Percentiles rank a stretch among this genome's conserved stretches.
Conservation (phyloP, 1,140 invertebrate genomes). For the Manduca sexta region DNA sequence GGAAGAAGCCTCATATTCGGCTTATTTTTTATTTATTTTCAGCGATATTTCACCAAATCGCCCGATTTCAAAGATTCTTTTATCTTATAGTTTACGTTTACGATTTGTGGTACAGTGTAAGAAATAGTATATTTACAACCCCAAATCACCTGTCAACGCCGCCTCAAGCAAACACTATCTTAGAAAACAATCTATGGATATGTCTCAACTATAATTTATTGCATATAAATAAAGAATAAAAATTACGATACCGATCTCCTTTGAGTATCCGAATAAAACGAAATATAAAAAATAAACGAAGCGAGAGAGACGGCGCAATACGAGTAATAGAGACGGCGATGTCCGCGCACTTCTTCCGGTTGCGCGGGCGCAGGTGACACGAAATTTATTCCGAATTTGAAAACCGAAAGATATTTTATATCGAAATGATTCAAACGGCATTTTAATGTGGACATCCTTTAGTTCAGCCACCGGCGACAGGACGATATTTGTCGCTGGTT, state of each 20-base stretch:
- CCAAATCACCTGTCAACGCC: constrained; percentile 46
- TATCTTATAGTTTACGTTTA: no score
- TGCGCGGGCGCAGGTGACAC: constrained; percentile 65
- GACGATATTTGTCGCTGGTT: constrained; percentile 66
- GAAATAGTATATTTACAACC: background rate
- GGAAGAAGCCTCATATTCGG: no score
- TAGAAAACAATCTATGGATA: constrained; percentile 44
- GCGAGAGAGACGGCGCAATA: constrained; percentile 31
- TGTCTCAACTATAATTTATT: constrained; percentile 56
- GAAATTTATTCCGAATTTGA: constrained; percentile 71
- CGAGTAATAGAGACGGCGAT: constrained; percentile 25
- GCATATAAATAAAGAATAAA: constrained; percentile 62
- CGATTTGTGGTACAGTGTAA: no score
- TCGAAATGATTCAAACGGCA: constrained; percentile 64
- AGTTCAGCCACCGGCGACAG: constrained; percentile 58
- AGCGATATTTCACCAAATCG: no score
- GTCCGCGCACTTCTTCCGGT: constrained; percentile 55
- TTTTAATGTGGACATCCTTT: constrained; percentile 70
- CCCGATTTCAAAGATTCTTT: no score
- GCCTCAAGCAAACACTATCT: constrained; percentile 31
- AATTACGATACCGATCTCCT: constrained; percentile 56
- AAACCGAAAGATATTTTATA: constrained; percentile 67
- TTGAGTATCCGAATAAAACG: constrained; percentile 32
- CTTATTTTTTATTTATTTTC: no score
- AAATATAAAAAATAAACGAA: constrained; percentile 49